Percentiles rank a stretch among this genome's conserved stretches.
Conservation (phyloP, 2,888 invertebrate genomes). For the Amiota communis region DNA sequence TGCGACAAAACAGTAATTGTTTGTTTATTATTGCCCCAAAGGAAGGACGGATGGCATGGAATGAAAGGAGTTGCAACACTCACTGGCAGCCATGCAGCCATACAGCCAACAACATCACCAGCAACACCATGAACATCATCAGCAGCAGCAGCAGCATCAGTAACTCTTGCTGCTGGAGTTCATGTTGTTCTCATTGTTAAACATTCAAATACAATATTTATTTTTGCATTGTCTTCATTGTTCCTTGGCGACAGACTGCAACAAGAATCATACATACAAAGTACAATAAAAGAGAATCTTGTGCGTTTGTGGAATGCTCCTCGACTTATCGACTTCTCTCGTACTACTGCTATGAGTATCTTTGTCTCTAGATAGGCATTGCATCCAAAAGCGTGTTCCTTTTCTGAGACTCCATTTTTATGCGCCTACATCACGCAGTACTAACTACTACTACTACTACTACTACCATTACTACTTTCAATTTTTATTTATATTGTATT, state of each 20-base stretch:
- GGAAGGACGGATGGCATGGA: too few species aligned
- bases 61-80: neutral
- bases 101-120: constrained; percentile 6
- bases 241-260: neutral
- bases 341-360: too few species aligned
- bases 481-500: too few species aligned
- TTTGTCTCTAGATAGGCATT: too few species aligned
- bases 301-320: constrained; percentile 18
- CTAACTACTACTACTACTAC: too few species aligned
- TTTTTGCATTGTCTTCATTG: constrained; percentile 20
- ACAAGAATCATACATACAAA: neutral
- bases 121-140: constrained; percentile 27
- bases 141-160: constrained; percentile 17
- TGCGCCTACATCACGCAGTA: too few species aligned
- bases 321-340: neutral
- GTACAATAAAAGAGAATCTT: constrained; percentile 9
- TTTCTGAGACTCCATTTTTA: neutral
- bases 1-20: constrained; percentile 63
- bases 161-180: constrained; percentile 46
- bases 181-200: constrained; percentile 44
- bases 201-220: constrained; percentile 48
- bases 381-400: neutral
- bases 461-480: too few species aligned
- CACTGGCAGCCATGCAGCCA: neutral
- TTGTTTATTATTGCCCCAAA: constrained; percentile 65